Base-by-base conservation (phyloP, 2,888 invertebrate genomes). In the Diaphora mendica region DNA sequence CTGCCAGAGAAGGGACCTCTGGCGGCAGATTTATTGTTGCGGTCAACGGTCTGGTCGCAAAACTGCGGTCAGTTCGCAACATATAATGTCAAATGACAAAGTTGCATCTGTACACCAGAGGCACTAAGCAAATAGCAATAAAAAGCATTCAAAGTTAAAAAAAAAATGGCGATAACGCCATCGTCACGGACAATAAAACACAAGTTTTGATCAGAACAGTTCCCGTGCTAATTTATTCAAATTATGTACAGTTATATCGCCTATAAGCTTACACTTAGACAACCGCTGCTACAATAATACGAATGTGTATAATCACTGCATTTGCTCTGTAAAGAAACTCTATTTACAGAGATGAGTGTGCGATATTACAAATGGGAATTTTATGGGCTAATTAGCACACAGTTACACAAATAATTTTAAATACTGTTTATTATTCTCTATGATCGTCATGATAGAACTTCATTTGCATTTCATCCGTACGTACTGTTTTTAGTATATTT, bases 221-320 rank as follows among this genome's bases (percentile, higher is more conserved):
- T 92, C 90, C 87, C 87, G 90, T 92, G 91, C 91, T 91, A 90
- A 88, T 93, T 93, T 93, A 92, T 94, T 94, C 87, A 89, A 91
- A 91, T 87, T 87, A 88, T 93, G 90, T 94, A 94, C 93, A 94
- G 89, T 73, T 76, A 70, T 90, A 89, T 89, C 88, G 89, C 89
- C 90, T 88, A 89, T 86, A 89, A 90, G 89, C 88, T 87, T 87
- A 87, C 75, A 84, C 86, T 88, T 83, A 84, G 80, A 86, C 82
- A 82, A 83, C 83, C 79, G 84, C 86, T 81, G 85, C 84, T 87
- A 86, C 77, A 84, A 77, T 62, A 62, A 62, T 77, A 83, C 79
- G 77, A 78, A 79, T 81, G 80, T 81, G 77, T 79, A 74, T 79
- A 84, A 74, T 90, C 93, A 93, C 93, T 92, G 86, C 92, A 83